phyloP scores from a whole-genome alignment of 37 sponge, comb jelly and placozoan genomes.

The Ephydatia muelleri region DNA sequence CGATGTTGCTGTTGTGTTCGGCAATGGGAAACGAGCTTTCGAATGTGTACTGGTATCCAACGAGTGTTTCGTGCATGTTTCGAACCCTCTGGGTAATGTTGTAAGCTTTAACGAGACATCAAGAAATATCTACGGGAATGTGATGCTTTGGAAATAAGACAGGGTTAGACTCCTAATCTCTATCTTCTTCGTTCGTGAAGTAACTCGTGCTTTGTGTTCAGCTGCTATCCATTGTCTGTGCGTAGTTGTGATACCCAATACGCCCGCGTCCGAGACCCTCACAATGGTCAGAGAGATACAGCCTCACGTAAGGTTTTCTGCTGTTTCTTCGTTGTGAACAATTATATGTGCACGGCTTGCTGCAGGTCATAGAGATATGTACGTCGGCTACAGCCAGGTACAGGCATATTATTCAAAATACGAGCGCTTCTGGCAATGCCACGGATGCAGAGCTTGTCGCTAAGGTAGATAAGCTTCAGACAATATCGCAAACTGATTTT shows the following conservation, averaged over 20 bases:
- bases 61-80: not conserved
- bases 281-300: not conserved
- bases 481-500: not conserved
- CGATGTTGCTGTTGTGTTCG: not conserved
- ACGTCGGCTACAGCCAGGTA: not conserved
- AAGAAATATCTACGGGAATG: not conserved
- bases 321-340: not conserved
- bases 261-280: not conserved
- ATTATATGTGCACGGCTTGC: not conserved
- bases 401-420: not conserved
- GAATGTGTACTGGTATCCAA: not conserved
- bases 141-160: not conserved
- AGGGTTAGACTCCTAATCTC: not conserved
- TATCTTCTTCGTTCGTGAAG: not conserved
- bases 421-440: not conserved
- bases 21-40: not conserved
- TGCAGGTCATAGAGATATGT: not conserved
- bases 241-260: constrained; percentile 3
- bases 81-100: not conserved
- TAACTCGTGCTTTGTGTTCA: not conserved
- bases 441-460: not conserved
- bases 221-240: constrained; percentile 15
- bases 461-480: not conserved
- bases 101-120: not conserved
- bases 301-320: not conserved